A percentile compares a stretch with the other conserved stretches of the same genome.
phyloP scores from a whole-genome alignment of 37 sponge, comb jelly and placozoan species.

The Hexactinellida sp. region DNA sequence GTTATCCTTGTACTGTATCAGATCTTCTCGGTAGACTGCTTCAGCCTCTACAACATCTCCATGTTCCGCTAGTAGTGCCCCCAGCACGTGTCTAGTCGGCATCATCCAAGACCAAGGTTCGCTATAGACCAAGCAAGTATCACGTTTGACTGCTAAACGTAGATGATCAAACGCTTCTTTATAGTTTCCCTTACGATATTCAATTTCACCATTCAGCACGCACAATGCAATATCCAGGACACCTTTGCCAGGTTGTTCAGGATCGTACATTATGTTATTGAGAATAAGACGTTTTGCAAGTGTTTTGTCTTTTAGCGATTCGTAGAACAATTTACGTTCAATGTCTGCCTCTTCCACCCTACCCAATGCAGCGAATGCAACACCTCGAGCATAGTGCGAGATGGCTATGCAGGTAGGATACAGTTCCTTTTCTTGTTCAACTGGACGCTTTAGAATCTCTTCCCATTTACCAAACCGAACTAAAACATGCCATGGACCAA shows the following conservation, averaged over 20 bases:
- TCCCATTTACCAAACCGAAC: slow-evolving; percentile 59
- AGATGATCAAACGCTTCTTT: slow-evolving; percentile 36
- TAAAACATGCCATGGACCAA: slow-evolving; percentile 38
- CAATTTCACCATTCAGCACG: slow-evolving; percentile 48
- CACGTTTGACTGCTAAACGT: slow-evolving; percentile 40
- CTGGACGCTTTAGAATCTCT: slow-evolving; percentile 35
- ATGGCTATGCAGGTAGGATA: slow-evolving; percentile 31
- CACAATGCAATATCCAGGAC: slow-evolving; percentile 39
- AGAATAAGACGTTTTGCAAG: slow-evolving; percentile 22
- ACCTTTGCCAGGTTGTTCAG: slow-evolving; percentile 25
- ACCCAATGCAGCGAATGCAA: slow-evolving; percentile 49
- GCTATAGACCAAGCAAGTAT: slow-evolving; percentile 23
- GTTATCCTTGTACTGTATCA: slow-evolving; percentile 39
- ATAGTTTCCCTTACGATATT: slow-evolving; percentile 37
- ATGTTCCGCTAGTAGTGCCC: slow-evolving; percentile 41
- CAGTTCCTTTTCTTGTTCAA: slow-evolving; percentile 33
- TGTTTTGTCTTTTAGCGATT: slow-evolving; percentile 31
- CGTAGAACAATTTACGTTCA: slow-evolving; percentile 27
- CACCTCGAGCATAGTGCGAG: slow-evolving; percentile 42
- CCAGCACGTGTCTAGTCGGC: slow-evolving; percentile 45
- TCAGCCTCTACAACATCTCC: slow-evolving; percentile 34
- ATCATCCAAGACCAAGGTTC: slow-evolving; percentile 65
- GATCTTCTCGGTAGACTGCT: slow-evolving; percentile 37
- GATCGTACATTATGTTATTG: slow-evolving; percentile 41
- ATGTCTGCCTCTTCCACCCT: slow-evolving; percentile 29